Base-by-base conservation (phyloP, 37 sponge, comb jelly and placozoan species). In the Beroe ovata region DNA sequence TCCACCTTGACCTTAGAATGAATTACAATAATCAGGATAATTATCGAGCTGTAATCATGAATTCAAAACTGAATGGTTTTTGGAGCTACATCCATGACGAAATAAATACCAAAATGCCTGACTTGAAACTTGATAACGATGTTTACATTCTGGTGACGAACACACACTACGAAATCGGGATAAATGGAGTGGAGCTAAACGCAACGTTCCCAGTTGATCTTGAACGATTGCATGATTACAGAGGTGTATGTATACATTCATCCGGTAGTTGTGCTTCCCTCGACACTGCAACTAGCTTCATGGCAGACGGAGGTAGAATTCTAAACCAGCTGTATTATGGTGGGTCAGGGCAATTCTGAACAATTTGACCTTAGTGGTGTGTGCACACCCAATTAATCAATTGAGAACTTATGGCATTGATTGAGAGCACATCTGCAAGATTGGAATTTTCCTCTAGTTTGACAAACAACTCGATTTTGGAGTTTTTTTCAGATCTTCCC, bases 301-400 rank as follows among this genome's bases (percentile, higher is more conserved):
- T 66, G 69, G 14, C 69, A 4, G 30, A 66, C 34, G 69, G 69
- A 66, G 69, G 69, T 66, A 16, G n/a, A n/a, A n/a, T n/a, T n/a
- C n/a, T n/a, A n/a, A n/a, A n/a, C n/a, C n/a, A n/a, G n/a, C n/a
- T n/a, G n/a, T n/a, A n/a, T n/a, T n/a, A n/a, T n/a, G n/a, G n/a
- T n/a, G n/a, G n/a, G n/a, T n/a, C n/a, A n/a, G n/a, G n/a, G n/a
- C n/a, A n/a, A n/a, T n/a, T n/a, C n/a, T n/a, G n/a, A n/a, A n/a
- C n/a, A n/a, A n/a, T n/a, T n/a, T n/a, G n/a, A n/a, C n/a, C n/a
- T n/a, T n/a, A n/a, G n/a, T n/a, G n/a, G n/a, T n/a, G n/a, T n/a
- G n/a, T n/a, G n/a, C n/a, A n/a, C n/a, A n/a, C n/a, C n/a, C n/a
- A n/a, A n/a, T n/a, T n/a, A n/a, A n/a, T n/a, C n/a, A n/a, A n/a